Base-by-base conservation (phyloP, 2,797 vertebrate genomes). In the Pseudotriccus pelzelni region DNA sequence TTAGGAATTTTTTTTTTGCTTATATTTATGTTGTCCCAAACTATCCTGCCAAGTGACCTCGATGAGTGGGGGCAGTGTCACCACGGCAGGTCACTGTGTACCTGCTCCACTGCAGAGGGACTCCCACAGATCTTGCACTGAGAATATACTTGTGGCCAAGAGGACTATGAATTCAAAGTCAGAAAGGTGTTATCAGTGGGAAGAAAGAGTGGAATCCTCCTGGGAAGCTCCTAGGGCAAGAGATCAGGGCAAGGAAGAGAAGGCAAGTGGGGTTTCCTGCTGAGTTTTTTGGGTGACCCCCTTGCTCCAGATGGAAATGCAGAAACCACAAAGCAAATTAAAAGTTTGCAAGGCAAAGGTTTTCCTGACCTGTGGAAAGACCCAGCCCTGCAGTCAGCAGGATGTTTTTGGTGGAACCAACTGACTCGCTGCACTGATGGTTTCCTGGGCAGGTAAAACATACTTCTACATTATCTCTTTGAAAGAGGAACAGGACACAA, bases 391-490 rank as follows among this genome's bases (percentile, higher is more conserved):
- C 89, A 77, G 67, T 6, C 77, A 53, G 76, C 17, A 72, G 60
- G 83, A 91, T 90, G 83, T 89, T 97, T 96, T 97, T 92, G 96
- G 95, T 94, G 88, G 95, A 93, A 88, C 91, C 90, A 67, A 70
- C 39, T 52, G 89, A 32, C 91, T 97, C 56, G 18, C 63, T 68
- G 97, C 93, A 86, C 55, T 12, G 88, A 93, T 91, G 92, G 95
- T 88, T 92, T 88, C 78, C 97, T 41, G 85, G 94, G 93, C 97
- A 96, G 97, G 97, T 97, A 98, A 98, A 98, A 96, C 96, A 98
- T 97, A 96, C 98, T 98, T 98, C 97, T 98, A 98, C 98, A 98
- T 98, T 97, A 98, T 97, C 98, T 98, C 98, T 98, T 98, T 98
- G 97, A 98, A 97, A 98, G 97, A 97, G 97, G 98, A 98, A 96